Percentiles rank a stretch among this genome's conserved stretches.
Evolutionary conservation across 35 echinoderm and acorn worm genomes (phyloP).

Genomic region (Eucidaris tribuloides): DNA sequence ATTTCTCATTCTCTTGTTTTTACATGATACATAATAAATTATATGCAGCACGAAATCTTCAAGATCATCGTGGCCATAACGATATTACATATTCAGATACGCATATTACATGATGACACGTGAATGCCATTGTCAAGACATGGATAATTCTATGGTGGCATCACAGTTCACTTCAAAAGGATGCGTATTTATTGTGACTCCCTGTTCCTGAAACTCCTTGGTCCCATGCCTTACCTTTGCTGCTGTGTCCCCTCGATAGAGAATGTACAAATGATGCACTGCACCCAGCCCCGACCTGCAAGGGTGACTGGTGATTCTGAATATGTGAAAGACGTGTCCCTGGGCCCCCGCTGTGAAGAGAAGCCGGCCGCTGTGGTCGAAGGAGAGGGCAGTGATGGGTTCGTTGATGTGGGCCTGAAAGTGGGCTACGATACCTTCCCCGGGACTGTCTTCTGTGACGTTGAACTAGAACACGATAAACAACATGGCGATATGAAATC

Average conservation of each 20-base stretch:
- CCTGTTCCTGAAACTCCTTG: too few species aligned
- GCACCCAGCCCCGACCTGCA: constrained; percentile 69
- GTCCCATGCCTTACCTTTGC: too few species aligned
- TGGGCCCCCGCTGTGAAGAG: constrained; percentile 85
- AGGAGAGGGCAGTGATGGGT: constrained; percentile 76
- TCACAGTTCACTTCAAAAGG: too few species aligned
- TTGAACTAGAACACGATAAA: constrained; percentile 91
- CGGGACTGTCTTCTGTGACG: constrained; percentile 58
- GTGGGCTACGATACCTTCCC: constrained; percentile 87
- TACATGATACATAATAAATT: too few species aligned
- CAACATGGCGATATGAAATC: background rate
- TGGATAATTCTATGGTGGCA: too few species aligned
- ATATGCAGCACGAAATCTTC: too few species aligned
- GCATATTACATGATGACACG: too few species aligned
- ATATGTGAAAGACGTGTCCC: constrained; percentile 94
- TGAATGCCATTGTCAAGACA: too few species aligned
- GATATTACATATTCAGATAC: too few species aligned
- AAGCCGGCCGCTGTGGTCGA: constrained; percentile 81
- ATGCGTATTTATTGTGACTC: too few species aligned
- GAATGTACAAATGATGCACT: constrained; percentile 86
- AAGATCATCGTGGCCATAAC: too few species aligned
- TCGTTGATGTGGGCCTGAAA: constrained; percentile 82
- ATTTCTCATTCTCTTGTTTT: too few species aligned
- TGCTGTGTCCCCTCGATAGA: constrained; percentile 91
- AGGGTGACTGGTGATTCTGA: constrained; percentile 81